These are phyloP conservation scores for Hydrochoerus hydrochaeris DNA, from an alignment of 2,113 vertebrate genomes.

Conservation along the genomic window DNA sequence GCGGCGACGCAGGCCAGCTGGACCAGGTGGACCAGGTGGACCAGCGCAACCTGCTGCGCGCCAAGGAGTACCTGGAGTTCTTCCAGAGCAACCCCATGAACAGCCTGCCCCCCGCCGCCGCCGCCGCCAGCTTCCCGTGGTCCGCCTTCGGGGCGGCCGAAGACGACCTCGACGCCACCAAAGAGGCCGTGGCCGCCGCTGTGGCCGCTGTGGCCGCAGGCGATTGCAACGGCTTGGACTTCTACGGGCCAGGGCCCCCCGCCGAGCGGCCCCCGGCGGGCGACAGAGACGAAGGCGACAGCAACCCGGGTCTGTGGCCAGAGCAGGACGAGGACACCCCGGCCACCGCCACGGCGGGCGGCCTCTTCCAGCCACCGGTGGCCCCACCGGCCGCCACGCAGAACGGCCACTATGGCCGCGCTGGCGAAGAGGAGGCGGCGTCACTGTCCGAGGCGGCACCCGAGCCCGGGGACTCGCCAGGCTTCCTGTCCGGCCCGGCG, in stretches of 20 bases:
- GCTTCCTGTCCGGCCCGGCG: conserved; percentile 76
- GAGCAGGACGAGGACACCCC: conserved; percentile 86
- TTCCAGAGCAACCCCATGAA: conserved; percentile 95
- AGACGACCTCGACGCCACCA: conserved; percentile 92
- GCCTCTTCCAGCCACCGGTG: conserved; percentile 89
- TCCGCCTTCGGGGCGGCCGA: conserved; percentile 86
- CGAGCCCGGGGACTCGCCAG: conserved; percentile 83
- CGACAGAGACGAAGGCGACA: conserved; percentile 84
- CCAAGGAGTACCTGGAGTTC: conserved; percentile 98
- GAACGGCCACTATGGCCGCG: conserved; percentile 85
- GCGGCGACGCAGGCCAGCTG: conserved; percentile 86
- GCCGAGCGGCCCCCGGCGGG: conserved; percentile 84
- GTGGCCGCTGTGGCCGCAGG: conserved; percentile 63
- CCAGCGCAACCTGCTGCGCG: conserved; percentile 94
- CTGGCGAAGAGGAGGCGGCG: conserved; percentile 86
- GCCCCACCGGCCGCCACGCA: conserved; percentile 87
- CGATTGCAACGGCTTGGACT: conserved; percentile 87
- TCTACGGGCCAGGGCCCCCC: conserved; percentile 84
- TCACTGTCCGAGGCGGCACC: conserved; percentile 83
- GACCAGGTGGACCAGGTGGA: conserved; percentile 89
- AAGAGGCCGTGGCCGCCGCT: conserved; percentile 83
- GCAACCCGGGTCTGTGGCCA: conserved; percentile 86
- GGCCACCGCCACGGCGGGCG: conserved; percentile 75
- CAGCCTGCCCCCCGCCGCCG: conserved; percentile 81
- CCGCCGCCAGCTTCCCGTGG: conserved; percentile 86